Evolutionary conservation across 2,113 vertebrate species (phyloP).

Genomic region (Dromaius novaehollandiae): DNA sequence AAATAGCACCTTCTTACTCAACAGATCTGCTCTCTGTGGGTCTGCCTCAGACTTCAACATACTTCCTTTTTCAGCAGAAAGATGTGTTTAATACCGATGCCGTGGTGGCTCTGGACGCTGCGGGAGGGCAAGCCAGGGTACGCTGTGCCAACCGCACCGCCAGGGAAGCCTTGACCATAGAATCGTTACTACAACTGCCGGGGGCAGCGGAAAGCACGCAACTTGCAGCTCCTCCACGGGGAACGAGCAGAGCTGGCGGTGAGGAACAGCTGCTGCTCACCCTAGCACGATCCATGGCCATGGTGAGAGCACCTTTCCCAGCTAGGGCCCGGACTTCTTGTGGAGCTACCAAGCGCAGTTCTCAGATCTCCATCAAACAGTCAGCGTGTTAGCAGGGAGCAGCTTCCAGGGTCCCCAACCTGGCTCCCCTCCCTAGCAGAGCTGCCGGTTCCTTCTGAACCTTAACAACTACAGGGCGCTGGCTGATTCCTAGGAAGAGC

Average conservation of each 20-base stretch:
- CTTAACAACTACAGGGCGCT: not conserved
- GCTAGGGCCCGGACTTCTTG: not conserved
- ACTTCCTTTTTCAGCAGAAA: not conserved
- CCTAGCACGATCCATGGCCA: not conserved
- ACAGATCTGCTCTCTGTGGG: not conserved
- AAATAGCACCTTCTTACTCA: not conserved
- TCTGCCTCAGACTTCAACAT: not conserved
- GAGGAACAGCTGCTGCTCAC: not conserved
- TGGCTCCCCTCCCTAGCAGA: not conserved
- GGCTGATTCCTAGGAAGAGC: not conserved
- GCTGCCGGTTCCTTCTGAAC: not conserved
- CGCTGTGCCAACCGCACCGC: not conserved
- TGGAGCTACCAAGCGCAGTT: not conserved
- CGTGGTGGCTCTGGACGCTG: rapidly evolving
- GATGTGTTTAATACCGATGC: not conserved
- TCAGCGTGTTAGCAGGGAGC: not conserved
- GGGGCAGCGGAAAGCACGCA: not conserved
- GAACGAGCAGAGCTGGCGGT: not conserved
- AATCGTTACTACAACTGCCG: rapidly evolving
- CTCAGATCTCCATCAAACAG: not conserved
- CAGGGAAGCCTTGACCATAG: not conserved
- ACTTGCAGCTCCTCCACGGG: not conserved
- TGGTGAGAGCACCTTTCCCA: not conserved
- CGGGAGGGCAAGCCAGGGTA: no score
- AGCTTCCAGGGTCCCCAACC: not conserved